These are phyloP conservation scores for Psittacus erithacus DNA, from an alignment of 2,113 vertebrate genomes.

Conservation along the genomic window DNA sequence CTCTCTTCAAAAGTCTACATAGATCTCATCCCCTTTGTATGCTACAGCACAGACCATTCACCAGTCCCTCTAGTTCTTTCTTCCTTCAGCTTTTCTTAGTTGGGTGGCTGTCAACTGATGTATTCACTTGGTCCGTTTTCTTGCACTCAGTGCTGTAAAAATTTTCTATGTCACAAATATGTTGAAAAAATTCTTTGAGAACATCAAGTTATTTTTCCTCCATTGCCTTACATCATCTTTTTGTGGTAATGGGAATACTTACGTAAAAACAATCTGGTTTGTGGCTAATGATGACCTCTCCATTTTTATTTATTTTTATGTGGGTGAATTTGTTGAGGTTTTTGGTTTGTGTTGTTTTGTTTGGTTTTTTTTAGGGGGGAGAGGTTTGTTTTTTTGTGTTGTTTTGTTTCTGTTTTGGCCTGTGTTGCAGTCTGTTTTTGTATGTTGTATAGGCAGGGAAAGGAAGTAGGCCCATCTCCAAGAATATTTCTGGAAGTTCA, in stretches of 20 bases:
- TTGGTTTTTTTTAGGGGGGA: not conserved
- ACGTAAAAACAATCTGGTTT: not conserved
- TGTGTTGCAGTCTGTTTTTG: not conserved
- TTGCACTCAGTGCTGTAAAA: not conserved
- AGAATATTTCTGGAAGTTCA: not conserved
- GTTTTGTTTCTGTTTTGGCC: not conserved
- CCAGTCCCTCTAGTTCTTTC: not conserved
- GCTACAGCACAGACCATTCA: accelerated
- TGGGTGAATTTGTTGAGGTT: not conserved
- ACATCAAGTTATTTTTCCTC: not conserved
- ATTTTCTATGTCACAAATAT: not conserved
- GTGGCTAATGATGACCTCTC: not conserved
- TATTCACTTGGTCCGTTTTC: not conserved
- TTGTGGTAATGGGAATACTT: not conserved
- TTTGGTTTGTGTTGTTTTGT: not conserved
- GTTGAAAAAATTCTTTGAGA: not conserved
- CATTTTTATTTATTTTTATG: not conserved
- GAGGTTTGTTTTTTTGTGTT: not conserved
- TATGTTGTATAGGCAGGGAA: not conserved
- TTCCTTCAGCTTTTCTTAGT: not conserved
- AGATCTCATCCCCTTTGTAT: accelerated
- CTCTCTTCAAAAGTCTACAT: not conserved
- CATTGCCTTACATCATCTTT: not conserved
- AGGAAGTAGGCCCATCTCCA: not conserved
- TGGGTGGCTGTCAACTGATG: not conserved